Evolutionary conservation across 2,113 vertebrate genomes (phyloP).

Genomic region (Lates calcarifer): DNA sequence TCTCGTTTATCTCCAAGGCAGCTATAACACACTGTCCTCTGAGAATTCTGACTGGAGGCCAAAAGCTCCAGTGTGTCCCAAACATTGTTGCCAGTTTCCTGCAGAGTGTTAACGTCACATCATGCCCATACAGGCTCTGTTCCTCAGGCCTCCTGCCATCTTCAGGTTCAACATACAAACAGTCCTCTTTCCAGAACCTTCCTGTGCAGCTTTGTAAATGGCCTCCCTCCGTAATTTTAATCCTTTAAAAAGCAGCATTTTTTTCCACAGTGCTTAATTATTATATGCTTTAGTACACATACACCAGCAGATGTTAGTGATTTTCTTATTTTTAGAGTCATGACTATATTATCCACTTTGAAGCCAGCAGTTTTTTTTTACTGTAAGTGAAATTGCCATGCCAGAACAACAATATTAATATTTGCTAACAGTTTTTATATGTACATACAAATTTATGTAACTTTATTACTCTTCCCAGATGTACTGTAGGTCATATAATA

Average conservation of each 20-base stretch:
- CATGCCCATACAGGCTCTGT: conserved; percentile 21
- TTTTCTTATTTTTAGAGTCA: too few species aligned
- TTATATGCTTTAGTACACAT: too few species aligned
- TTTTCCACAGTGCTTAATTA: too few species aligned
- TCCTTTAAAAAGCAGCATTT: background rate
- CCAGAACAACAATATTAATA: background rate
- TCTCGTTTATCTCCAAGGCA: conserved; percentile 1
- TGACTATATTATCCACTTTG: too few species aligned
- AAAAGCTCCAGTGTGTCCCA: conserved; percentile 29
- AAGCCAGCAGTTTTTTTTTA: background rate
- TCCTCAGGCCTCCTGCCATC: conserved; percentile 22
- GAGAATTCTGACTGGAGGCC: conserved; percentile 20
- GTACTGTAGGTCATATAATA: background rate
- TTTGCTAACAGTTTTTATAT: background rate
- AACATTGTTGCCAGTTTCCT: conserved; percentile 52
- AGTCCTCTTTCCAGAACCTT: background rate
- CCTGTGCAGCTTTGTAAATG: background rate
- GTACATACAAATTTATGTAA: background rate
- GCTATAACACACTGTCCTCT: conserved; percentile 13
- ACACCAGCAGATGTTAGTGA: too few species aligned
- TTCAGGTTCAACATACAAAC: conserved; percentile 12
- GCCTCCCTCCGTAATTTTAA: background rate
- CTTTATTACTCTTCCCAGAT: conserved; percentile 9
- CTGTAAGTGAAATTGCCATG: background rate
- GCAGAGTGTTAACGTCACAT: conserved; percentile 37